These are phyloP conservation scores for Mythimna loreyi DNA, from an alignment of 2,888 invertebrate genomes.

Conservation along the genomic window DNA sequence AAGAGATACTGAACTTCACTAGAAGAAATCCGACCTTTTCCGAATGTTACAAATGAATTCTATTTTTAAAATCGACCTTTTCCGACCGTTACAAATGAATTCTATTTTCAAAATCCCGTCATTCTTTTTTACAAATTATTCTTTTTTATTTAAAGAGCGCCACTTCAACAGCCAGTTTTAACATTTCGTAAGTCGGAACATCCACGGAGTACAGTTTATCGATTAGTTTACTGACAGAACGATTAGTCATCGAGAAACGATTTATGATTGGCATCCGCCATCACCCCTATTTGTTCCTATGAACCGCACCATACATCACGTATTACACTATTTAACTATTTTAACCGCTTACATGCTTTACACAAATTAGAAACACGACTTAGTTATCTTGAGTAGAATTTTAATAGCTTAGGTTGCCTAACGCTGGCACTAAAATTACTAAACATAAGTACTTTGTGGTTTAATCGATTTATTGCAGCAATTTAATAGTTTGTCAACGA, in stretches of 20 bases:
- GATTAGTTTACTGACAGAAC: conserved; percentile 80
- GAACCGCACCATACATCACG: conserved; percentile 73
- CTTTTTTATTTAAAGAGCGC: conserved; percentile 20
- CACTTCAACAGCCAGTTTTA: conserved; percentile 50
- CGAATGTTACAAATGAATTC: no score
- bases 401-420: conserved; percentile 72
- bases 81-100: neutral
- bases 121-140: neutral
- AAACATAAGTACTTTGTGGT: conserved; percentile 43
- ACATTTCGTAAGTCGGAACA: conserved; percentile 60
- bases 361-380: conserved; percentile 84
- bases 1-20: no score
- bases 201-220: conserved; percentile 72
- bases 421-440: conserved; percentile 65
- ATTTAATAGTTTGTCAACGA: conserved; percentile 60
- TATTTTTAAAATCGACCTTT: no score
- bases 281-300: conserved; percentile 71
- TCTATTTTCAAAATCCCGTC: conserved; percentile 13
- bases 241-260: conserved; percentile 74
- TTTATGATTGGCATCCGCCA: conserved; percentile 74
- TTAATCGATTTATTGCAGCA: conserved; percentile 55
- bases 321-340: conserved; percentile 67
- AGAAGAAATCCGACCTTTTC: no score
- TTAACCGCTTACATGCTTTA: conserved; percentile 71
- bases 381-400: conserved; percentile 82